Conservation (phyloP, 1,140 invertebrate species). For the Gonatopus flavifemur region DNA sequence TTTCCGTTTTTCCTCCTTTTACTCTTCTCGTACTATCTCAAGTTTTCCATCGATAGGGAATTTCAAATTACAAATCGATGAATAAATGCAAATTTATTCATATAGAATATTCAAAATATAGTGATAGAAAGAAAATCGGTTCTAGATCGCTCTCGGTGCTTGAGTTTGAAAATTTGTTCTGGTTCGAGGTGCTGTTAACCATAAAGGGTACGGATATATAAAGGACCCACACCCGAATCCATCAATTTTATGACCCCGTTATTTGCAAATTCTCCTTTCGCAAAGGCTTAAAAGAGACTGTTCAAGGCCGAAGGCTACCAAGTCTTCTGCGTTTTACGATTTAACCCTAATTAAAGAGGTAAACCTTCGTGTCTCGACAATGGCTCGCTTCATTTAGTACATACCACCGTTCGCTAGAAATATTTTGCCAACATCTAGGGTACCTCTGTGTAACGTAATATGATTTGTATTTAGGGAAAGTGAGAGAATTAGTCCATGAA, state of each 20-base stretch:
- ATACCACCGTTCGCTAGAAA: constrained; percentile 12
- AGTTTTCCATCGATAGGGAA: too few relatives aligned
- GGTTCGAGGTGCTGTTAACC: constrained; percentile 22
- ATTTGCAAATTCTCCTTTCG: constrained; percentile 42
- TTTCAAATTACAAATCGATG: not conserved
- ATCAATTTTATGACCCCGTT: constrained; percentile 44
- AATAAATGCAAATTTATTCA: not conserved
- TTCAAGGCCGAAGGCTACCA: too few relatives aligned
- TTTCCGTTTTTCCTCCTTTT: constrained; percentile 2
- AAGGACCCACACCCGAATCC: constrained; percentile 23
- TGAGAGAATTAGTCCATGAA: too few relatives aligned
- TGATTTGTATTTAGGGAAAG: not conserved
- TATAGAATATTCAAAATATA: not conserved
- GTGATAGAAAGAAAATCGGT: constrained; percentile 9
- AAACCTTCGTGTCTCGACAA: constrained; percentile 21
- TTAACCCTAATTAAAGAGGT: constrained; percentile 55
- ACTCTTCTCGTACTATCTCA: not conserved
- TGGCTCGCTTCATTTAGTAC: constrained; percentile 18
- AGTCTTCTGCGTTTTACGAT: constrained; percentile 38
- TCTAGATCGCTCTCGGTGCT: too few relatives aligned
- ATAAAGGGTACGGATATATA: constrained; percentile 29
- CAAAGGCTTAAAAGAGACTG: constrained; percentile 38
- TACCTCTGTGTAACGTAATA: not conserved
- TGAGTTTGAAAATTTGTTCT: too few relatives aligned
- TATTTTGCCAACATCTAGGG: constrained; percentile 20